Conservation (phyloP, 1,140 invertebrate species). For the Drosophila repleta region DNA sequence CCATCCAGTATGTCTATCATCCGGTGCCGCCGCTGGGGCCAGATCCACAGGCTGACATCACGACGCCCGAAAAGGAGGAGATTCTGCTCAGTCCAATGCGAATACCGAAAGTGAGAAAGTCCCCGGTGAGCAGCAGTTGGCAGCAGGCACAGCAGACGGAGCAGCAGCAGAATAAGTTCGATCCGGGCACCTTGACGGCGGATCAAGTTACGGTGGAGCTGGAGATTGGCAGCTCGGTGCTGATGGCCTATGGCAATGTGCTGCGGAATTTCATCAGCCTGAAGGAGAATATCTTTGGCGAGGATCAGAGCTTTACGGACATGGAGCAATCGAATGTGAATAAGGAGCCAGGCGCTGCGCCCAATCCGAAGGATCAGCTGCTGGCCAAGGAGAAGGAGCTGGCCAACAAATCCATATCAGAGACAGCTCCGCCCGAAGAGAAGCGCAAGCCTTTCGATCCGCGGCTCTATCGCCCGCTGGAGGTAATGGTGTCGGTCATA, state of each 20-base stretch:
- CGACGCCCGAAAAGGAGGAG: slow-evolving; percentile 97
- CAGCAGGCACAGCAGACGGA: slow-evolving; percentile 82
- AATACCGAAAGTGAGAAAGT: slow-evolving; percentile 91
- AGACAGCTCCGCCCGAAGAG: slow-evolving; percentile 85
- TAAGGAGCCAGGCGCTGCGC: slow-evolving; percentile 52
- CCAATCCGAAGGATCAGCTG: slow-evolving; percentile 78
- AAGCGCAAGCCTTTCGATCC: slow-evolving; percentile 90
- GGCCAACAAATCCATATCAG: slow-evolving; percentile 85
- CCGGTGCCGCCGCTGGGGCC: slow-evolving; percentile 94
- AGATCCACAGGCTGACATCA: slow-evolving; percentile 94
- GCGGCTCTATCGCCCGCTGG: slow-evolving; percentile 93
- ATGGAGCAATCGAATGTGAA: slow-evolving; percentile 89
- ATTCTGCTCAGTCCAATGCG: slow-evolving; percentile 95
- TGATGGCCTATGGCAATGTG: slow-evolving; percentile 95
- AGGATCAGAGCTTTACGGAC: slow-evolving; percentile 96
- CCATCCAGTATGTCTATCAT: slow-evolving; percentile 95
- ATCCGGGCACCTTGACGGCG: slow-evolving; percentile 91
- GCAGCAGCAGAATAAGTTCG: slow-evolving; percentile 90
- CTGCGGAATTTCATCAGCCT: slow-evolving; percentile 94
- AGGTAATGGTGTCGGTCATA: slow-evolving; percentile 96
- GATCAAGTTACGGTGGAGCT: slow-evolving; percentile 96
- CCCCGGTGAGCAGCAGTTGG: slow-evolving; percentile 89
- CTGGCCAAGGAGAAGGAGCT: slow-evolving; percentile 78
- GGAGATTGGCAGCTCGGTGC: slow-evolving; percentile 95
- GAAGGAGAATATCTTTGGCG: slow-evolving; percentile 98